phyloP scores from a whole-genome alignment of 2,888 invertebrate genomes.

The Sceliomorpha sp. region DNA sequence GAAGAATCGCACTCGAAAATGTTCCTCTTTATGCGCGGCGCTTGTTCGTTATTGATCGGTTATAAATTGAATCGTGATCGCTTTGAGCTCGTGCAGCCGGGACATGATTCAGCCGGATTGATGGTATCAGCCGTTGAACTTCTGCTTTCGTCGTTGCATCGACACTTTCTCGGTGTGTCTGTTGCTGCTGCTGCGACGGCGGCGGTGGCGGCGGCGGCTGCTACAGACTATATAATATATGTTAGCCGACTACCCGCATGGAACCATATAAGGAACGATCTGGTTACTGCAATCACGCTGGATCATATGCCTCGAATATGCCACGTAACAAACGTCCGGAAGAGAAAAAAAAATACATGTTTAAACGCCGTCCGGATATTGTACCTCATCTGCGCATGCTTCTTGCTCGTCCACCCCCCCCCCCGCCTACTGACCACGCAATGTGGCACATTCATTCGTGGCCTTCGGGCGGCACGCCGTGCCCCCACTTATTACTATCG shows the following conservation, averaged over 20 bases:
- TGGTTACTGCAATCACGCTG: constrained; percentile 55
- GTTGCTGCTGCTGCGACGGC: too few relatives aligned
- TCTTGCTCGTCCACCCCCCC: too few relatives aligned
- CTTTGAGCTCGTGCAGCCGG: not conserved
- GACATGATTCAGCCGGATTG: constrained; percentile 1
- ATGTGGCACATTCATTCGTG: too few relatives aligned
- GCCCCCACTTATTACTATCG: not conserved
- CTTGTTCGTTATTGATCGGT: constrained; percentile 4
- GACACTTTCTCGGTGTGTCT: constrained; percentile 25
- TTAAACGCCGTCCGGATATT: too few relatives aligned
- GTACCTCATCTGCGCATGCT: not conserved
- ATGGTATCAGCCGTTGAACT: constrained; percentile 54
- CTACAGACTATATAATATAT: constrained; percentile 7
- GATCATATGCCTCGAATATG: not conserved
- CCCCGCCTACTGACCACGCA: too few relatives aligned
- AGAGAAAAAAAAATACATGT: too few relatives aligned
- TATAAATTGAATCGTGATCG: not conserved
- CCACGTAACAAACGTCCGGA: constrained; percentile 2
- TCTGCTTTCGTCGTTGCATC: constrained; percentile 35
- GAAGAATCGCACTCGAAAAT: too few relatives aligned
- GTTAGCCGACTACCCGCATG: not conserved
- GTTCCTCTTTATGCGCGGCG: too few relatives aligned
- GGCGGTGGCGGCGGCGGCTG: too few relatives aligned
- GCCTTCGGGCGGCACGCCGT: too few relatives aligned
- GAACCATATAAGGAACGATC: constrained; percentile 61